Evolutionary conservation across 1,140 invertebrate species (phyloP), one percentile per base, ranked within the genome.

Genomic region (Cardiocondyla obscurior): DNA sequence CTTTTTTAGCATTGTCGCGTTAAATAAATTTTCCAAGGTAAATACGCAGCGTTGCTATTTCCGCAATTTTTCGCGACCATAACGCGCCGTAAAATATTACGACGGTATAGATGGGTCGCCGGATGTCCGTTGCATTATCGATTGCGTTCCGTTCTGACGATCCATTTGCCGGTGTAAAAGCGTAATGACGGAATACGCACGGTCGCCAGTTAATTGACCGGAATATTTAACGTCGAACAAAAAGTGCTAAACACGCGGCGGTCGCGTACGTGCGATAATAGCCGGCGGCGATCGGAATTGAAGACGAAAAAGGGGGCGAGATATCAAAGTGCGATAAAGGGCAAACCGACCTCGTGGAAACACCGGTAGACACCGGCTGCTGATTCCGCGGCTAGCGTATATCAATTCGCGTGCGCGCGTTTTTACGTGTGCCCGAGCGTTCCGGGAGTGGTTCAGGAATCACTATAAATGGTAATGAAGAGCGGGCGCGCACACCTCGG

Each of bases 401-500:
- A 82, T 65, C 55, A 64, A 39, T 77, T 60, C 55, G 69, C 72
- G 87, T 82, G 83, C 77, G 67, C 67, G 73, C 82, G 76, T 85
- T 87, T 87, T 87, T 87, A 77, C 83, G 84, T 88, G 83, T 70
- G 83, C 81, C 84, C 51, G 84, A 86, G 87, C 85, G 88, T 65
- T 83, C 60, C 84, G 67, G 77, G 84, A 86, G 88, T 88, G 84
- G 81, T 92, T 92, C 90, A 90, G 85, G 90, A 93, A 92, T 93
- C 93, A 93, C 93, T 93, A 92, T 94, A 94, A 93, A 93, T 93
- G 93, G 90, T 92, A 93, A 93, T 93, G 87, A 90, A 92, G 89
- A 92, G 81, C 83, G 84, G 84, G 77, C 65, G 85, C 87, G 88
- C 87, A 85, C 85, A 77, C 64, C 82, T 76, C 65, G 65, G 65